Conservation (phyloP, 2,888 invertebrate species). For the Nebria brevicollis region DNA sequence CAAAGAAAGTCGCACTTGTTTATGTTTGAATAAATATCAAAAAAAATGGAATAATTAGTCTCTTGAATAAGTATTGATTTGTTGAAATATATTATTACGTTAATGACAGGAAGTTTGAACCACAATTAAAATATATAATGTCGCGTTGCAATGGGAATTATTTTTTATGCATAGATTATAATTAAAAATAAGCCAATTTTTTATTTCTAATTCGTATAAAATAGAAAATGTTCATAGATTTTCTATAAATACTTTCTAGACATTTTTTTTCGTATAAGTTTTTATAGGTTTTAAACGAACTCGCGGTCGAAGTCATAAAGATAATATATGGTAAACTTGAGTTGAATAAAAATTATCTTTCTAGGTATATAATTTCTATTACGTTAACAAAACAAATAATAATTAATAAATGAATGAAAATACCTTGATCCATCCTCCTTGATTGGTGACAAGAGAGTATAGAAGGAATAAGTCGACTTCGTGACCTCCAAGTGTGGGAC, state of each 20-base stretch:
- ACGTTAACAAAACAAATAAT: slow-evolving; percentile 39
- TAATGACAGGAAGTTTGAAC: background rate
- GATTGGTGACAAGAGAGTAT: slow-evolving; percentile 89
- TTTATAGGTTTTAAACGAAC: background rate
- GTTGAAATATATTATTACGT: background rate
- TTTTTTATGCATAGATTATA: too few relatives aligned
- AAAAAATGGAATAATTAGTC: background rate
- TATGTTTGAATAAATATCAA: background rate
- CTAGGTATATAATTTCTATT: background rate
- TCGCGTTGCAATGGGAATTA: too few relatives aligned
- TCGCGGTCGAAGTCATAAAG: background rate
- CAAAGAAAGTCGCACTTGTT: background rate
- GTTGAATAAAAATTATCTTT: slow-evolving; percentile 3
- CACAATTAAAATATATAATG: background rate
- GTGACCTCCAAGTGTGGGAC: slow-evolving; percentile 83
- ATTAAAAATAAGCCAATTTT: too few relatives aligned
- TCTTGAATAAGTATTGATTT: background rate
- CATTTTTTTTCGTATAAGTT: background rate
- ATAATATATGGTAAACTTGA: slow-evolving; percentile 7
- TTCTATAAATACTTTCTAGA: background rate
- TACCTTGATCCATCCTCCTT: slow-evolving; percentile 97
- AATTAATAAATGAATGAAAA: slow-evolving; percentile 51
- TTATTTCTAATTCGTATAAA: too few relatives aligned
- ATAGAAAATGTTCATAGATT: background rate
- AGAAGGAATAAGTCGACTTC: slow-evolving; percentile 92